Evolutionary conservation across 2,797 vertebrate genomes (phyloP).

Genomic region (Urocyon cinereoargenteus): DNA sequence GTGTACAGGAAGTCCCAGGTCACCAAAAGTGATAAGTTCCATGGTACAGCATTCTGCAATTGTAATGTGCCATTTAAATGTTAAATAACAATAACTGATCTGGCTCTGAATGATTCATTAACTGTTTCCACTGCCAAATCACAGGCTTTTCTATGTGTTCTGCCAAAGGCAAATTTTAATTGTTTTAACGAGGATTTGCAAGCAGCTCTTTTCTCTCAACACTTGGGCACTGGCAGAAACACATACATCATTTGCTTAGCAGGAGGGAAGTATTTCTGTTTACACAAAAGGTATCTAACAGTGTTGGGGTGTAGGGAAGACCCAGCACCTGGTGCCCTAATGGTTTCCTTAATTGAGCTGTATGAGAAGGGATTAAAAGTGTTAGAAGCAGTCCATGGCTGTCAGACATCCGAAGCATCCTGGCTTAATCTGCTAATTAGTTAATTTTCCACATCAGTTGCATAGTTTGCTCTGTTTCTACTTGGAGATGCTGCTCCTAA

Average conservation of each 20-base stretch:
- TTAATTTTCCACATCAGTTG: slow-evolving; percentile 44
- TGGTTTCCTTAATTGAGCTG: background rate
- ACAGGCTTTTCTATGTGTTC: slow-evolving; percentile 47
- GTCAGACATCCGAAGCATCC: background rate
- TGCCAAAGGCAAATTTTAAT: slow-evolving; percentile 50
- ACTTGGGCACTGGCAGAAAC: background rate
- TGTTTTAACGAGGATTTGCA: slow-evolving; percentile 58
- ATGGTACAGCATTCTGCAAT: background rate
- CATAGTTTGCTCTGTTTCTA: background rate
- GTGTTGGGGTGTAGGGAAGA: background rate
- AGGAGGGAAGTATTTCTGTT: background rate
- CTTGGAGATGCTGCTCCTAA: background rate
- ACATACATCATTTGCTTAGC: background rate
- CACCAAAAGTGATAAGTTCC: background rate
- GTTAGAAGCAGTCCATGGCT: slow-evolving; percentile 11
- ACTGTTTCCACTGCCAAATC: background rate
- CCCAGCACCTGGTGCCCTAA: background rate
- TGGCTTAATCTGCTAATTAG: slow-evolving; percentile 54
- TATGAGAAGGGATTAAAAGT: slow-evolving; percentile 16
- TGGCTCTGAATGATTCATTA: slow-evolving; percentile 43
- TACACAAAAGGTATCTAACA: background rate
- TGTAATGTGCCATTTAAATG: slow-evolving; percentile 34
- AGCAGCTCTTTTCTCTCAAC: slow-evolving; percentile 13
- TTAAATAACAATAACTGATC: slow-evolving; percentile 62
- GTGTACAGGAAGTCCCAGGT: background rate